Evolutionary conservation across 2,888 invertebrate species (phyloP), one percentile per base, ranked within the genome.

Genomic region (Drosophila ustulata): DNA sequence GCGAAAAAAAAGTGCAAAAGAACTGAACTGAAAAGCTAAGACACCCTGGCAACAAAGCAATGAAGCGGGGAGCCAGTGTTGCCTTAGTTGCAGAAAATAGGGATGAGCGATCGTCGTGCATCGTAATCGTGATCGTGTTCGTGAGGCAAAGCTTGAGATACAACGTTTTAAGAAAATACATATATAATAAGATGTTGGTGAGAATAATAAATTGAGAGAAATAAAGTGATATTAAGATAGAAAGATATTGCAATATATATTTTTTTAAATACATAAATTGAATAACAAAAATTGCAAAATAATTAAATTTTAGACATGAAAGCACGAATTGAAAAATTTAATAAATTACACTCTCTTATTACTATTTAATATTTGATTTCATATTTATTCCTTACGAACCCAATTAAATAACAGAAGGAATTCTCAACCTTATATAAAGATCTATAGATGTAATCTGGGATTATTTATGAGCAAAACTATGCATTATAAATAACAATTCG

Each of bases 51-150:
- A 68, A 52, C 73, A 43, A 71, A 53, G 23, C 62, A 52, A 45
- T 45, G 56, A 53, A 56, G 55, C 59, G 47, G 47, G 55, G n/a
- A 59, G 76, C 67, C 73, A 79, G 79, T 74, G 66, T 70, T 75
- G 78, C 68, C 56, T 32, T 50, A 63, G 75, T 77, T 77, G 78
- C 68, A 73, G 25, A 64, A 53, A 57, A 55, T 75, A 50, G 79
- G 46, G 78, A 82, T 87, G 82, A 66, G 55, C 53, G 11, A 78
- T 49, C 61, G 59, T 66, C 53, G 47, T 18, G 18, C 2, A 1
- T 18, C 18, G 18, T 18, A 1, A 1, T 18, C 18, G 18, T 18
- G 1, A 1, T 18, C 18, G 18, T 70, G 56, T 49, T 43, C 67
- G 51, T 50, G 77, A 70, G 34, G 8, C 32, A 18, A n/a, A 34